phyloP scores from a whole-genome alignment of 2,888 invertebrate species.

The Homarus gammarus region DNA sequence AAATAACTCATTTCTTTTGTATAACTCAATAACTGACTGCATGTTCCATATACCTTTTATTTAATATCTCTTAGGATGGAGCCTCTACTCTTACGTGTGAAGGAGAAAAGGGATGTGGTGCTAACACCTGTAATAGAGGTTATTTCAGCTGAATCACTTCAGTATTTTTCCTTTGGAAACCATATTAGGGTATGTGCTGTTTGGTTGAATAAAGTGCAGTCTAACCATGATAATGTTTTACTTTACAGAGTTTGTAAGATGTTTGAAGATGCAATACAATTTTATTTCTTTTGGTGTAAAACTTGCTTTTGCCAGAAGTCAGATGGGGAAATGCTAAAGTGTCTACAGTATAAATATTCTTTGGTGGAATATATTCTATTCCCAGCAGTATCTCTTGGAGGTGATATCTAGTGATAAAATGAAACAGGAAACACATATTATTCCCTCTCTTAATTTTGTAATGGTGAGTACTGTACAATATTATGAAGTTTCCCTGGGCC shows the following conservation, averaged over 20 bases:
- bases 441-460: not conserved
- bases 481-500: too few relatives aligned
- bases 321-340: not conserved
- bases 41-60: too few relatives aligned
- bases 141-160: slow-evolving; percentile 89
- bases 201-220: not conserved
- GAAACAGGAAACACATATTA: not conserved
- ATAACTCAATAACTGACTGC: too few relatives aligned
- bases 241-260: not conserved
- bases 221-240: not conserved
- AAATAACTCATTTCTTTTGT: too few relatives aligned
- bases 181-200: slow-evolving; percentile 4
- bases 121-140: slow-evolving; percentile 97
- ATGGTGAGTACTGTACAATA: not conserved
- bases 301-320: not conserved
- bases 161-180: slow-evolving; percentile 81
- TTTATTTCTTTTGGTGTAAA: not conserved
- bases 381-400: not conserved
- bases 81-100: slow-evolving; percentile 91
- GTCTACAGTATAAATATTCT: too few relatives aligned
- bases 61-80: slow-evolving; percentile 83
- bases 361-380: not conserved
- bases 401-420: not conserved
- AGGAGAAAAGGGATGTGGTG: slow-evolving; percentile 88
- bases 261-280: not conserved